These are phyloP conservation scores for Pampus argenteus DNA, from an alignment of 2,797 vertebrate genomes.

Conservation along the genomic window DNA sequence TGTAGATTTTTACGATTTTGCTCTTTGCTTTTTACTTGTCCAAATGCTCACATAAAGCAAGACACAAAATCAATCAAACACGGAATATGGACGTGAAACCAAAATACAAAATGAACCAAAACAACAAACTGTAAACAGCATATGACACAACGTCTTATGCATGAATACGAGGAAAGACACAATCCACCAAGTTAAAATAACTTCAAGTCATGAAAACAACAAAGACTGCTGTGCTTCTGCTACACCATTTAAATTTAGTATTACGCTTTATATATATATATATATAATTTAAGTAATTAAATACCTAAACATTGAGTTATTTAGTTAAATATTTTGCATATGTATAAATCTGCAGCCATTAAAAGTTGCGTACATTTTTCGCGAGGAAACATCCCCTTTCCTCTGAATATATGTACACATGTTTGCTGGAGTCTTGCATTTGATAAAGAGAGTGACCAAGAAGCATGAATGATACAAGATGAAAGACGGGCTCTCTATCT, in stretches of 20 bases:
- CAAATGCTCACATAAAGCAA: conserved; percentile 1
- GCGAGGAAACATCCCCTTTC: conserved; percentile 20
- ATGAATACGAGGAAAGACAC: conserved; percentile 1
- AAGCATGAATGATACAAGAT: conserved; percentile 76
- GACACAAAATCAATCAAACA: not conserved
- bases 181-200: not conserved
- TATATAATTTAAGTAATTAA: too few relatives aligned
- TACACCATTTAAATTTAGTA: not conserved
- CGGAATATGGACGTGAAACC: not conserved
- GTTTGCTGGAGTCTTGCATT: conserved; percentile 54
- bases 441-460: conserved; percentile 68
- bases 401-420: conserved; percentile 40
- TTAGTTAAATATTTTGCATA: not conserved
- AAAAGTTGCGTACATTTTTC: conserved; percentile 27
- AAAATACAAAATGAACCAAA: conserved; percentile 6
- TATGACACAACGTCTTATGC: not conserved
- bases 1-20: conserved; percentile 39
- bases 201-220: not conserved
- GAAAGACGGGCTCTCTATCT: conserved; percentile 76
- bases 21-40: conserved; percentile 2
- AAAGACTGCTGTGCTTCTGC: not conserved
- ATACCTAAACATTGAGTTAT: not conserved
- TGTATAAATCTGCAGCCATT: conserved; percentile 11
- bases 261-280: too few relatives aligned
- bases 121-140: not conserved